Conservation (phyloP, 2,113 vertebrate genomes). For the Channa maculata region DNA sequence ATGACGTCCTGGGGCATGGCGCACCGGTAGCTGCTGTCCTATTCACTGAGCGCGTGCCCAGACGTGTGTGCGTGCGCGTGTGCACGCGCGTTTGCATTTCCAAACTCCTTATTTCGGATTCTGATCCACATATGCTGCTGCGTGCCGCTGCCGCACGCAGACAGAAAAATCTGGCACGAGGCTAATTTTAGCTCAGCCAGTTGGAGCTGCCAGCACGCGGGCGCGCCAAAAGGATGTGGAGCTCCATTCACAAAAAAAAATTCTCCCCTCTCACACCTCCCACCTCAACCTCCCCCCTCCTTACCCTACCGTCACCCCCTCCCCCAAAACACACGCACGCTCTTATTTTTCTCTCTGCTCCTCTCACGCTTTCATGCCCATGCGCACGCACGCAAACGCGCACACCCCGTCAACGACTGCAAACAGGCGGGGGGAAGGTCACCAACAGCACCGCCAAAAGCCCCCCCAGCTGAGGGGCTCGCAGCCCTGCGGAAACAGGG, state of each 20-base stretch:
- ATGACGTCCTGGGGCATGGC: constrained; percentile 72
- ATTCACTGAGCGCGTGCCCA: constrained; percentile 51
- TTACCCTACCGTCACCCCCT: not conserved
- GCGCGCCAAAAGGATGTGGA: constrained; percentile 42
- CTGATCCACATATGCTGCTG: constrained; percentile 13
- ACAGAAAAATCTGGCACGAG: constrained; percentile 9
- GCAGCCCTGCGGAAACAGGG: constrained; percentile 48
- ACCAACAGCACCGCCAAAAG: constrained; percentile 27
- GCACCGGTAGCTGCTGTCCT: constrained; percentile 55
- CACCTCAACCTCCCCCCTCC: constrained; percentile 12
- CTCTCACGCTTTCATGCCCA: constrained; percentile 15
- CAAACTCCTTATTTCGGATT: constrained; percentile 26
- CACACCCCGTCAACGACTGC: constrained; percentile 46
- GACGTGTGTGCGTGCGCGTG: constrained; percentile 7
- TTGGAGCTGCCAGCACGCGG: constrained; percentile 24
- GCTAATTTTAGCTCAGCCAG: constrained; percentile 72
- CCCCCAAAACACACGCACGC: not conserved
- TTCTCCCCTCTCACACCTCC: constrained; percentile 18
- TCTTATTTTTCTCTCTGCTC: constrained; percentile 19
- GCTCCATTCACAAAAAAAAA: constrained; percentile 80
- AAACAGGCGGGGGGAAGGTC: constrained; percentile 70
- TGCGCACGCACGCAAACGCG: constrained; percentile 5
- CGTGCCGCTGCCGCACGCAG: not conserved
- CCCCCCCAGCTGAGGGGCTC: constrained; percentile 11
- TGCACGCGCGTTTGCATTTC: not conserved